phyloP scores from a whole-genome alignment of 2,797 vertebrate species.

The Apogon talboti region DNA sequence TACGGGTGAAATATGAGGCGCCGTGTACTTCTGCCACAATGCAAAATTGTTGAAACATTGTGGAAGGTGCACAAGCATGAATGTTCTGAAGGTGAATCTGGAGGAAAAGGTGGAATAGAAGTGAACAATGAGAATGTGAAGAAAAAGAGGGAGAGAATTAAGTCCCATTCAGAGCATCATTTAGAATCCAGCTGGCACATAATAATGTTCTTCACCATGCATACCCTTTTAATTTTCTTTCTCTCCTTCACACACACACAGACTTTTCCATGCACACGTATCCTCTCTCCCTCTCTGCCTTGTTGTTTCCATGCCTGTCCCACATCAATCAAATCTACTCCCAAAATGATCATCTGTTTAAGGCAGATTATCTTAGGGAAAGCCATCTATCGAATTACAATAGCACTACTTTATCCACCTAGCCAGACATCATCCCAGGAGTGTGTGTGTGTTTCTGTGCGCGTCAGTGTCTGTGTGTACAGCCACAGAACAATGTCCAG shows the following conservation, averaged over 20 bases:
- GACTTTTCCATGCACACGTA: constrained; percentile 44
- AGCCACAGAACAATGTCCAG: constrained; percentile 66
- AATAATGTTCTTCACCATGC: constrained; percentile 43
- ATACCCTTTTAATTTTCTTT: constrained; percentile 61
- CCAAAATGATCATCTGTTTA: constrained; percentile 87
- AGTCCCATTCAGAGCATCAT: constrained; percentile 51
- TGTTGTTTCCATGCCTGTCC: constrained; percentile 62
- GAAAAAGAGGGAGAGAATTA: constrained; percentile 37
- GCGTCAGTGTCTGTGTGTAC: constrained; percentile 29
- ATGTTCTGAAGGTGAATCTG: constrained; percentile 3
- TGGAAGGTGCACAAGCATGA: background rate
- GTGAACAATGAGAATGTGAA: constrained; percentile 40
- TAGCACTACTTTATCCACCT: constrained; percentile 85
- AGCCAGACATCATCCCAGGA: constrained; percentile 82
- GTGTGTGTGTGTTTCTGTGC: constrained; percentile 60
- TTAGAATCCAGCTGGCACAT: constrained; percentile 67
- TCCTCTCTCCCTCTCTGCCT: constrained; percentile 41
- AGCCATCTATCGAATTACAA: constrained; percentile 88
- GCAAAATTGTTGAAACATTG: constrained; percentile 29
- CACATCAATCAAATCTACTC: constrained; percentile 86
- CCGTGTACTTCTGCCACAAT: constrained; percentile 11
- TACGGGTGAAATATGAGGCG: background rate
- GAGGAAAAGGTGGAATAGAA: constrained; percentile 10
- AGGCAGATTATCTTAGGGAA: constrained; percentile 85
- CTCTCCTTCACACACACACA: constrained; percentile 22